Evolutionary conservation across 2,888 invertebrate species (phyloP).

Genomic region (Xylota sylvarum): DNA sequence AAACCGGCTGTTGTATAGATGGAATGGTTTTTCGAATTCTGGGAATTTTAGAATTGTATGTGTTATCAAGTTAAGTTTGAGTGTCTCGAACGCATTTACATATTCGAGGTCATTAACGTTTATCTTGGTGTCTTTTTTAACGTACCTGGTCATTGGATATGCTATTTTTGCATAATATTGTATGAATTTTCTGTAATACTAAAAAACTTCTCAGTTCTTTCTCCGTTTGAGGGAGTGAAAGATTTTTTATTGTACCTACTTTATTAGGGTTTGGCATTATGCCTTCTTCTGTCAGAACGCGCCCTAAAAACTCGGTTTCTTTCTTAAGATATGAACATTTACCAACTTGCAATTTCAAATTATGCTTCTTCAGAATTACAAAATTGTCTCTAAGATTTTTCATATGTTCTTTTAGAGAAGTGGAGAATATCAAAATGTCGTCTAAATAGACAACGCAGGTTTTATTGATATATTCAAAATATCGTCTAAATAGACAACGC

Average conservation of each 20-base stretch:
- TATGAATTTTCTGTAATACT: conserved; percentile 60
- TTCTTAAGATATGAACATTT: conserved; percentile 53
- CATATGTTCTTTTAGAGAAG: too few species aligned
- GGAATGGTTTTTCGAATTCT: conserved; percentile 77
- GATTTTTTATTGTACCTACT: conserved; percentile 60
- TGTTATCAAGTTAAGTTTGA: conserved; percentile 50
- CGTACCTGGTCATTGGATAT: too few species aligned
- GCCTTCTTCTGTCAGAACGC: too few species aligned
- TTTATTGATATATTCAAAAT: conserved; percentile 74
- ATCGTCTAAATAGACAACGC: conserved; percentile 79
- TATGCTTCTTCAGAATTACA: conserved; percentile 11
- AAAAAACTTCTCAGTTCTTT: conserved; percentile 56
- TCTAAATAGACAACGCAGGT: conserved; percentile 78
- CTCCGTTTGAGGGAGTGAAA: conserved; percentile 19
- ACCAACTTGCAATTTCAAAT: conserved; percentile 65
- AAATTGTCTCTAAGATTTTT: conserved; percentile 50
- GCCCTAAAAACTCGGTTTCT: conserved; percentile 77
- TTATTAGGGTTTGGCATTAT: conserved; percentile 79
- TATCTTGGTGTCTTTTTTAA: too few species aligned
- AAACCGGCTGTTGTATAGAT: conserved; percentile 41
- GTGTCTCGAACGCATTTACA: conserved; percentile 36
- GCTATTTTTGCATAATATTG: conserved; percentile 45
- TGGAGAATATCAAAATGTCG: conserved; percentile 78
- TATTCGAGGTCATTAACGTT: too few species aligned
- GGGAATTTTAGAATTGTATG: conserved; percentile 78